Evolutionary conservation across 2,113 vertebrate species (phyloP), one percentile per base, ranked within the genome.

Genomic region (Oriolus oriolus): DNA sequence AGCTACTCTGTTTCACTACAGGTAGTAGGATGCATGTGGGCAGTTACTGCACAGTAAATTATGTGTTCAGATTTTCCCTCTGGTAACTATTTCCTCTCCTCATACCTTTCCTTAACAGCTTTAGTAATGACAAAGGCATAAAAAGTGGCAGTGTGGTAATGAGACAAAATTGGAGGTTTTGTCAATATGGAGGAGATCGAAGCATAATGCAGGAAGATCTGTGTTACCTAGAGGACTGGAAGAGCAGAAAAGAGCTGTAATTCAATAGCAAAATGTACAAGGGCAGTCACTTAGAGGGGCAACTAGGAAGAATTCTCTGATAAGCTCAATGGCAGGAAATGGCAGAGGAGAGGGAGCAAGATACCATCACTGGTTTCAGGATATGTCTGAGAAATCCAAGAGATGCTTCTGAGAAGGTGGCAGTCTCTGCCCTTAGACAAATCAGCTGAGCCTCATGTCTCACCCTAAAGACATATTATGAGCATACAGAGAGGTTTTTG

Each of bases 61-160:
- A 49, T 53, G n/a, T 77, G 39, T n/a, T 94, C 59, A 77, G 84
- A 33, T 60, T 93, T 83, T 86, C 50, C 71, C 66, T 92, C 50
- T 76, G 59, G 71, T 77, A 81, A 81, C 71, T 76, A 66, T 70
- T 90, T 94, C 59, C 39, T 77, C 70, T 70, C 45, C 42, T 39
- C 54, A 50, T 74, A 70, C 44, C 30, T 95, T 95, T 89, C 74
- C 64, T 84, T 94, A 95, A 89, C 75, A 91, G 84, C 73, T 94
- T 73, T 90, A 89, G 35, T 95, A 93, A 92, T 89, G 86, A 89
- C 80, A 92, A 84, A 95, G 16, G 41, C 86, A 95, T 93, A 92
- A 93, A 95, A 77, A 88, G 68, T 77, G 75, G 35, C n/a, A 61
- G 50, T 45, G 94, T 77, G 59, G 85, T 97, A 88, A 95, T 80